phyloP scores from a whole-genome alignment of 2,113 vertebrate species.

The Myotis davidii region DNA sequence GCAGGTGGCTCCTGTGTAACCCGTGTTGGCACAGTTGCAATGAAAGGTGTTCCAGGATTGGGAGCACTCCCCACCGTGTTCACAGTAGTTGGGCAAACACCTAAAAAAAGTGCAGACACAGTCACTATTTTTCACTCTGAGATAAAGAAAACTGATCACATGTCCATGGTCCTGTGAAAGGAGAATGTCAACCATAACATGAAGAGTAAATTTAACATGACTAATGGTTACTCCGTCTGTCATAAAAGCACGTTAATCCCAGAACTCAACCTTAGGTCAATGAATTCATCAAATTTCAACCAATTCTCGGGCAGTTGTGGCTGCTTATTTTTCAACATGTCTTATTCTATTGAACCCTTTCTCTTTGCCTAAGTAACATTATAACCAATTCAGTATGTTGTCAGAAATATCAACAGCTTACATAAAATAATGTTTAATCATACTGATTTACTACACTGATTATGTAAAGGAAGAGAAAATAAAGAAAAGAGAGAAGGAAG shows the following conservation, averaged over 20 bases:
- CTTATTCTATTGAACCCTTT: neutral
- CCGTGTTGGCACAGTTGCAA: conserved; percentile 92
- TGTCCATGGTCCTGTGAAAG: neutral
- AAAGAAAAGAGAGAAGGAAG: neutral
- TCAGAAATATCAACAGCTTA: neutral
- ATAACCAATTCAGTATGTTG: neutral
- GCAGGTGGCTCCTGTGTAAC: conserved; percentile 94
- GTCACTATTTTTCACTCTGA: neutral
- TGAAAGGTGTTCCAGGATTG: conserved; percentile 95
- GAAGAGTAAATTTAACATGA: neutral
- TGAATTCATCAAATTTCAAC: neutral
- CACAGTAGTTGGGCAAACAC: conserved; percentile 94
- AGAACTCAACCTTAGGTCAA: neutral
- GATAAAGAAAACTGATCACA: neutral
- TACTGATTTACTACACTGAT: neutral
- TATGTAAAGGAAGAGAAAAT: neutral
- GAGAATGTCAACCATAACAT: neutral
- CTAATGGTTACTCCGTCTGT: neutral
- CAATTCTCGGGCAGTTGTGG: neutral
- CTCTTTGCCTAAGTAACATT: neutral
- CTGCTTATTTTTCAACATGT: neutral
- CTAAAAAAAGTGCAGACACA: conserved; percentile 78
- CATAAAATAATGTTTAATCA: neutral
- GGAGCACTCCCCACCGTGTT: conserved; percentile 94
- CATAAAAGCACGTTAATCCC: neutral